Percentiles rank a stretch among this genome's conserved stretches.
Conservation (phyloP, 1,140 invertebrate species). For the Eriosoma lanigerum region DNA sequence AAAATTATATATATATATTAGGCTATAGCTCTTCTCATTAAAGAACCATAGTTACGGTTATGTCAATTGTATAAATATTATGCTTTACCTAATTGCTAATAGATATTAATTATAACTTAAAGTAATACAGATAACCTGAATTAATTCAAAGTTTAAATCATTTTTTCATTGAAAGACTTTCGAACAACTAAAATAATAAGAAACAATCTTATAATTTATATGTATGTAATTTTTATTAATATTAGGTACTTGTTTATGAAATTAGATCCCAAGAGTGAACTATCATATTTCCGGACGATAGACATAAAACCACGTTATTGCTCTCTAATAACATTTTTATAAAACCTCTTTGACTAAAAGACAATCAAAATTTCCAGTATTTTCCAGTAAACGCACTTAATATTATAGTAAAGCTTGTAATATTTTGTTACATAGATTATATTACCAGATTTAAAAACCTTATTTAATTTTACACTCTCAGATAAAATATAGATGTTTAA, state of each 20-base stretch:
- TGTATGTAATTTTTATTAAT: background rate
- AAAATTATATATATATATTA: no score
- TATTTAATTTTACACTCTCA: background rate
- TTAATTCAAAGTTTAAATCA: no score
- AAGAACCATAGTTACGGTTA: no score
- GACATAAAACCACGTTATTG: background rate
- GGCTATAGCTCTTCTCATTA: no score
- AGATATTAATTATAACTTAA: no score
- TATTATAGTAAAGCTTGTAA: background rate
- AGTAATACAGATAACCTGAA: no score
- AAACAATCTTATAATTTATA: no score
- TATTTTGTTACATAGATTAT: background rate
- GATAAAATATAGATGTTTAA: constrained; percentile 10
- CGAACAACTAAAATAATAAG: no score
- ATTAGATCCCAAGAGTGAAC: background rate
- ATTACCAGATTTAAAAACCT: constrained; percentile 2
- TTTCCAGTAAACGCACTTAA: background rate
- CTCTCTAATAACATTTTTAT: constrained; percentile 18
- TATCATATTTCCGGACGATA: background rate
- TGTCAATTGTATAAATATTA: no score
- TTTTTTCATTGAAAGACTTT: no score
- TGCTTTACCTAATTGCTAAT: no score
- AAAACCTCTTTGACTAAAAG: background rate
- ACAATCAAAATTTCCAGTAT: constrained; percentile 9
- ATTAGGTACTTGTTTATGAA: background rate